Percentiles rank a stretch among this genome's conserved stretches.
Conservation (phyloP, 2,113 vertebrate genomes). For the Ammodytes dubius region DNA sequence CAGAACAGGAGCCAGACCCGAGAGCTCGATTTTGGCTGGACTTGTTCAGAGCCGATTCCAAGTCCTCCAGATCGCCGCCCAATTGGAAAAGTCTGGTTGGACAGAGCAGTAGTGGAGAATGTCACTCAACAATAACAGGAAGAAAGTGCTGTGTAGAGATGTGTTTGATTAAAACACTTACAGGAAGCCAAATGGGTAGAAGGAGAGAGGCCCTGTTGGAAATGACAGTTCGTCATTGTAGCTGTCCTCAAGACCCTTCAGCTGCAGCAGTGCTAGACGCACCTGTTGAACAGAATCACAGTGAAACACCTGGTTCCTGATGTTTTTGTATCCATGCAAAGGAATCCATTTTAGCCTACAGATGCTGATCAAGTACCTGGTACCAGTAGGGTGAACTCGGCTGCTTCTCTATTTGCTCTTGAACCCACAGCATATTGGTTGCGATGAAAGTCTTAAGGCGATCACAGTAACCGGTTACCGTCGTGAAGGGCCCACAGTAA, state of each 20-base stretch:
- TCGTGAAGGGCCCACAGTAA: slow-evolving; percentile 91
- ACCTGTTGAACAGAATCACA: slow-evolving; percentile 81
- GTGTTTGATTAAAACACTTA: slow-evolving; percentile 77
- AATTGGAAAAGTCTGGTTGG: slow-evolving; percentile 90
- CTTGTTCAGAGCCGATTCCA: slow-evolving; percentile 92
- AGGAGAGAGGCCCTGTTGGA: slow-evolving; percentile 81
- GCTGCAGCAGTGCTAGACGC: slow-evolving; percentile 90
- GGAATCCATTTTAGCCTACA: background rate
- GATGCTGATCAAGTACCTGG: slow-evolving; percentile 85
- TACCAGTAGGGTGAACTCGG: slow-evolving; percentile 89
- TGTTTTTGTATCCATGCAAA: background rate
- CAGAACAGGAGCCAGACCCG: slow-evolving; percentile 94
- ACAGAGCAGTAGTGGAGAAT: background rate
- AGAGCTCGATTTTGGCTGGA: slow-evolving; percentile 75
- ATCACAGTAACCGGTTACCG: slow-evolving; percentile 87
- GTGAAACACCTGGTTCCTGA: background rate
- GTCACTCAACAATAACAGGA: background rate
- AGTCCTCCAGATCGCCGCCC: slow-evolving; percentile 92
- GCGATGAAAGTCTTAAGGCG: slow-evolving; percentile 89
- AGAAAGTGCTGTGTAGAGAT: background rate
- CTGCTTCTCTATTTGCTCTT: slow-evolving; percentile 81
- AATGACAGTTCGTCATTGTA: slow-evolving; percentile 86
- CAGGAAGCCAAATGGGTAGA: slow-evolving; percentile 94
- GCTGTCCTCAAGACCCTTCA: slow-evolving; percentile 94
- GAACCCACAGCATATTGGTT: slow-evolving; percentile 91